Conservation (phyloP, 2,797 vertebrate genomes). For the Intellagama lesueurii region DNA sequence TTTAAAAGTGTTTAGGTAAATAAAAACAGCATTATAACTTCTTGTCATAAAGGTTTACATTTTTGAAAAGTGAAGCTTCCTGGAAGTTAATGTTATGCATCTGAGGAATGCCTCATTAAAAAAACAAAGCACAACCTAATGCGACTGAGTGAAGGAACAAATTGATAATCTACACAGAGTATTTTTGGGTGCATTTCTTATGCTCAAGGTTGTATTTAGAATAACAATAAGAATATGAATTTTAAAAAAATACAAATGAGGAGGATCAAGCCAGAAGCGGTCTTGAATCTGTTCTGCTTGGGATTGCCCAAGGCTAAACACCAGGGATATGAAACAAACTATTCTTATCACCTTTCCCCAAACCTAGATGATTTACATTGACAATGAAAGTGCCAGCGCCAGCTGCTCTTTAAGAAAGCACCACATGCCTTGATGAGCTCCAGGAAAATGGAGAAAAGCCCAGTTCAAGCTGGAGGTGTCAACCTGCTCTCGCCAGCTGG, state of each 20-base stretch:
- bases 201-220: slow-evolving; percentile 59
- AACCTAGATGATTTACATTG: slow-evolving; percentile 82
- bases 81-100: slow-evolving; percentile 10
- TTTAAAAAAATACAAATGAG: slow-evolving; percentile 48
- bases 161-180: not conserved
- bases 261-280: slow-evolving; percentile 76
- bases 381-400: slow-evolving; percentile 81
- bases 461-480: slow-evolving; percentile 80
- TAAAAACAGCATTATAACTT: slow-evolving; percentile 12
- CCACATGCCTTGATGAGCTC: slow-evolving; percentile 79
- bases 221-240: slow-evolving; percentile 58
- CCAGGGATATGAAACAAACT: slow-evolving; percentile 81
- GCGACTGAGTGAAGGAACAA: slow-evolving; percentile 38
- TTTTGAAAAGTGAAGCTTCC: slow-evolving; percentile 18
- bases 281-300: slow-evolving; percentile 73
- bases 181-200: slow-evolving; percentile 54
- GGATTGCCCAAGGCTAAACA: slow-evolving; percentile 78
- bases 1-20: not conserved
- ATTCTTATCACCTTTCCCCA: slow-evolving; percentile 81
- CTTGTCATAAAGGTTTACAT: slow-evolving; percentile 16
- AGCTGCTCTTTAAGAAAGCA: slow-evolving; percentile 85
- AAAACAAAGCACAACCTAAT: slow-evolving; percentile 34
- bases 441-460: slow-evolving; percentile 80
- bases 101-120: slow-evolving; percentile 24
- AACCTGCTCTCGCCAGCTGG: slow-evolving; percentile 79